Conservation (phyloP, 53 echinoderm and acorn worm genomes). For the Zoroaster sp. region DNA sequence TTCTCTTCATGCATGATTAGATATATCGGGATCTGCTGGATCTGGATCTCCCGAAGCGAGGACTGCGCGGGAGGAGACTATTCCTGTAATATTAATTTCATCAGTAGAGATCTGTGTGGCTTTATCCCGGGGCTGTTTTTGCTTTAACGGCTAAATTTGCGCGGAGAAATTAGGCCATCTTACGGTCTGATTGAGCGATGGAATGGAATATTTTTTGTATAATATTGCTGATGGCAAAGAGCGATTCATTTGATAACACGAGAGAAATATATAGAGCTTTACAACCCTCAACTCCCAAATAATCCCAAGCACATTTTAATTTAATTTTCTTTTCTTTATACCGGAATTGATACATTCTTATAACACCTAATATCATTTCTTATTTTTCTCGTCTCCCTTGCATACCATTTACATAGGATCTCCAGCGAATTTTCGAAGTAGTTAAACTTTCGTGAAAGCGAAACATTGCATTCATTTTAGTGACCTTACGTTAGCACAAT, state of each 20-base stretch:
- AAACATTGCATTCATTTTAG: too few species aligned
- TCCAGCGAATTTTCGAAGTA: too few species aligned
- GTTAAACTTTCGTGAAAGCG: too few species aligned
- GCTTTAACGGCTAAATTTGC: constrained; percentile 18
- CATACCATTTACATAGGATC: too few species aligned
- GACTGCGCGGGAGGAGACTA: not conserved
- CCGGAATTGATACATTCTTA: too few species aligned
- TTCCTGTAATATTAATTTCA: constrained; percentile 49
- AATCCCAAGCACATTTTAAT: too few species aligned
- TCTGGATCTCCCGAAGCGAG: not conserved
- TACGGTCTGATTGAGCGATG: constrained; percentile 16
- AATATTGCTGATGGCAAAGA: not conserved
- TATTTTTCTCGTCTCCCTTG: too few species aligned
- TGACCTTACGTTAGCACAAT: too few species aligned
- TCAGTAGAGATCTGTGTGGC: constrained; percentile 20
- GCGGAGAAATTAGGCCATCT: constrained; percentile 35
- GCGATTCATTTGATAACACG: not conserved
- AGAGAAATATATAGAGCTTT: not conserved
- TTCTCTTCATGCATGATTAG: not conserved
- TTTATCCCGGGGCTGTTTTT: constrained; percentile 37
- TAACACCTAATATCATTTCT: too few species aligned
- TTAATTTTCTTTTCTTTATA: too few species aligned
- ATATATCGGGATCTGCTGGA: not conserved
- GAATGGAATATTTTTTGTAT: not conserved
- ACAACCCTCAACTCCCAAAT: too few species aligned